These are phyloP conservation scores for Stenotaenia linearis DNA, from an alignment of 2,888 invertebrate genomes.

Conservation along the genomic window DNA sequence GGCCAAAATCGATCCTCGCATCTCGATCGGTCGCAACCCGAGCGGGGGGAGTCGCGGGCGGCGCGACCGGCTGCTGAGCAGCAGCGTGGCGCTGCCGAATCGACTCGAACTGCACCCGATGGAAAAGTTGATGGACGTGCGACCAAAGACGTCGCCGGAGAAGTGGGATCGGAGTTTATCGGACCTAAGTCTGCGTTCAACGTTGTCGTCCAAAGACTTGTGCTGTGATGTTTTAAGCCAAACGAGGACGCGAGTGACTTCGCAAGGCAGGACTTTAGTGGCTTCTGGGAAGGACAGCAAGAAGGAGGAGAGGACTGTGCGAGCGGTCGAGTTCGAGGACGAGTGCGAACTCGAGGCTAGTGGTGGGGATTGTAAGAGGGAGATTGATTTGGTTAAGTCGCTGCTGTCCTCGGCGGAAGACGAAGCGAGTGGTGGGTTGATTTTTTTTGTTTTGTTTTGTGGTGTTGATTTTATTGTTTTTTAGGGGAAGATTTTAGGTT, in stretches of 20 bases:
- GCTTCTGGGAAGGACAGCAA: neutral
- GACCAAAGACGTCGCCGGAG: conserved; percentile 33
- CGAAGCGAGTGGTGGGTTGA: neutral
- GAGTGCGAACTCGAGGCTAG: neutral
- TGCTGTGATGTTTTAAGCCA: conserved; percentile 24
- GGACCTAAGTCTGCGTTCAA: neutral
- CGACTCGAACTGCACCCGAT: neutral
- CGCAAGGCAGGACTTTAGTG: neutral
- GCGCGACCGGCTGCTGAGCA: neutral
- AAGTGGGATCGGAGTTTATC: neutral
- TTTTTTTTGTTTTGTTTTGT: neutral
- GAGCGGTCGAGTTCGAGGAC: neutral
- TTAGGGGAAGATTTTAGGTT: too few relatives aligned
- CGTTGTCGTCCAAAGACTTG: neutral
- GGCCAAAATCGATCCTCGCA: conserved; percentile 33
- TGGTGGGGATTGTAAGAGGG: neutral
- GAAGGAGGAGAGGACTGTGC: neutral
- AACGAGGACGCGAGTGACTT: neutral
- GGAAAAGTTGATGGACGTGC: conserved; percentile 10
- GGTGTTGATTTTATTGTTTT: too few relatives aligned
- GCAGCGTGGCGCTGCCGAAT: neutral
- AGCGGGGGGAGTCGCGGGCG: neutral
- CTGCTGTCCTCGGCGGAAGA: neutral
- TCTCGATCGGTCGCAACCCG: neutral
- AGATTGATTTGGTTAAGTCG: neutral